phyloP scores from a whole-genome alignment of 2,113 vertebrate genomes.

The Notechis scutatus region DNA sequence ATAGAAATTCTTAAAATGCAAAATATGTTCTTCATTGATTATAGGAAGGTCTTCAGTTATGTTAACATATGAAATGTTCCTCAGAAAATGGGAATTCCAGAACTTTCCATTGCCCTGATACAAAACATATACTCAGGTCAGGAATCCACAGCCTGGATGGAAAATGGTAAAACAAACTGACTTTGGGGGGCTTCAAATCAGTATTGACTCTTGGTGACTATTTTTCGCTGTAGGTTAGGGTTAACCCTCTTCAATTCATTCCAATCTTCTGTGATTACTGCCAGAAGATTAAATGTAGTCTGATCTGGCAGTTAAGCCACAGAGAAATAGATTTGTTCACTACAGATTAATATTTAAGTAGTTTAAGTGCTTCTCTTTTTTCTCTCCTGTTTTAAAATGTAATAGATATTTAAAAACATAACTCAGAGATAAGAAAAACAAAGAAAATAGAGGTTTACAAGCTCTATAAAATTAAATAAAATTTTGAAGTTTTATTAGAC shows the following conservation, averaged over 20 bases:
- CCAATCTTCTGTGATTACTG: not conserved
- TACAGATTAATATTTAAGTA: constrained; percentile 30
- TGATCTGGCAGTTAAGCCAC: constrained; percentile 9
- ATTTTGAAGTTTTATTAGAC: not conserved
- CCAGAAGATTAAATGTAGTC: not conserved
- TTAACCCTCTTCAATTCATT: not conserved
- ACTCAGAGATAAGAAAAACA: not conserved
- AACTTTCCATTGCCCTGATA: not conserved
- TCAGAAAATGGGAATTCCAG: not conserved
- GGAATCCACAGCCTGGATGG: not conserved
- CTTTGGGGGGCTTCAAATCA: not conserved
- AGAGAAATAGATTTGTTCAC: not conserved
- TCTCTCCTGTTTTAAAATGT: not conserved
- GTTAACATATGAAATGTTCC: not conserved
- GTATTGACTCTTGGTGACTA: not conserved
- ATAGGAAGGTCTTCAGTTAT: not conserved
- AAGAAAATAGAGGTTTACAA: not conserved
- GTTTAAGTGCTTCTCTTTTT: not conserved
- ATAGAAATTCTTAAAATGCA: not conserved
- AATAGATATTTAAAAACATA: not conserved
- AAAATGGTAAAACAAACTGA: not conserved
- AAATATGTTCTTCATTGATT: not conserved
- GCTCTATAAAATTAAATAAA: not conserved
- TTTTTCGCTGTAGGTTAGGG: not conserved
- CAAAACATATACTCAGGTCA: not conserved